Evolutionary conservation across 2,888 invertebrate species (phyloP).

Genomic region (Celastrina argiolus): DNA sequence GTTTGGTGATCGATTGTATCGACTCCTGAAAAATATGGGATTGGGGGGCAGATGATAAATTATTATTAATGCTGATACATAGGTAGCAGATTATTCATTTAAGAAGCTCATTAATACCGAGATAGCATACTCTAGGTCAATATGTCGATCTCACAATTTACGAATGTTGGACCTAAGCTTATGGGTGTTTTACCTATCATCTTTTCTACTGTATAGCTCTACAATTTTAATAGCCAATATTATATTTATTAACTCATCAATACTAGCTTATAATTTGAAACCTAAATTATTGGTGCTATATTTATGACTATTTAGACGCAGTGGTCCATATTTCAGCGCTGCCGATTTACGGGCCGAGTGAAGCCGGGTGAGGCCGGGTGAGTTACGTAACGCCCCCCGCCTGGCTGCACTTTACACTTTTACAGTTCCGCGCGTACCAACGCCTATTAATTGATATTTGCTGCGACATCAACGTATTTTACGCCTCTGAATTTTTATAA

Average conservation of each 20-base stretch:
- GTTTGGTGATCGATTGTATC: conserved; percentile 14
- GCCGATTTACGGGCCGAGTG: conserved; percentile 54
- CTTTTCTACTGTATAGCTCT: neutral
- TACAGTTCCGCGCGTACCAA: conserved; percentile 68
- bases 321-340: conserved; percentile 53
- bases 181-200: neutral
- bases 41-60: neutral
- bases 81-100: neutral
- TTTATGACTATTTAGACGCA: neutral
- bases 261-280: neutral
- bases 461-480: conserved; percentile 48
- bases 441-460: conserved; percentile 71
- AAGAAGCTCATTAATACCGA: neutral
- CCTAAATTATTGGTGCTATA: neutral
- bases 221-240: neutral
- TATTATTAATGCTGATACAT: neutral
- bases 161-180: too few relatives aligned
- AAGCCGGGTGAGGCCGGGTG: conserved; percentile 41
- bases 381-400: conserved; percentile 70
- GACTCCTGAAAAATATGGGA: neutral
- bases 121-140: neutral
- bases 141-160: neutral
- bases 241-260: neutral
- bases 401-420: conserved; percentile 74
- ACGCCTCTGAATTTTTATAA: conserved; percentile 22